Conservation (phyloP, 2,113 vertebrate species). For the Cryptotis parvus region DNA sequence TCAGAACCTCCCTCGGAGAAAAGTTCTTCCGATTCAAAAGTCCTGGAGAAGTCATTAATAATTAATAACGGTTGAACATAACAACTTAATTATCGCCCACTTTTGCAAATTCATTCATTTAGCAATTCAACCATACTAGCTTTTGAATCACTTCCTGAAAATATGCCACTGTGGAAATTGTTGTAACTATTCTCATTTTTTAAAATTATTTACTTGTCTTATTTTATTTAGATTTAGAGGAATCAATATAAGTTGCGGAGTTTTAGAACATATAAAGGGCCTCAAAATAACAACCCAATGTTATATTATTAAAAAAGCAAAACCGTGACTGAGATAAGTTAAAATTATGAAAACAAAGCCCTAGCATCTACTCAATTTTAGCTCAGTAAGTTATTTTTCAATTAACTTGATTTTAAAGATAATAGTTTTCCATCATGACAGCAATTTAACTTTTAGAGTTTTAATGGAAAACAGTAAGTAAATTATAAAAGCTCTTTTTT, state of each 20-base stretch:
- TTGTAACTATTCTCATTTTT: not conserved
- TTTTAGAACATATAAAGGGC: not conserved
- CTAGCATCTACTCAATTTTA: not conserved
- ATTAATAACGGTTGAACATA: constrained; percentile 70
- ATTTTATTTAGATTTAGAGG: constrained; percentile 21
- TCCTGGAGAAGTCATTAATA: constrained; percentile 70
- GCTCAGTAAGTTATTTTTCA: constrained; percentile 17
- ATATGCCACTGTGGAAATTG: constrained; percentile 59
- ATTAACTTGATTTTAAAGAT: constrained; percentile 16
- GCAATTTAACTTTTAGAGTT: not conserved
- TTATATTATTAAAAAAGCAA: not conserved
- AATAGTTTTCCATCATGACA: constrained; percentile 26
- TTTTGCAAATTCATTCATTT: constrained; percentile 67
- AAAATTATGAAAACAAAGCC: not conserved
- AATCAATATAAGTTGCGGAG: not conserved
- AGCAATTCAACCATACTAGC: constrained; percentile 68
- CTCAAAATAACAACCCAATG: not conserved
- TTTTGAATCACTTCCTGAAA: constrained; percentile 71
- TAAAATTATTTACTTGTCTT: constrained; percentile 24
- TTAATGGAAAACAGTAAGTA: not conserved
- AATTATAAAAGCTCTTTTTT: not conserved
- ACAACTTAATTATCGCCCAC: constrained; percentile 68
- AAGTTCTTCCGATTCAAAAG: constrained; percentile 59
- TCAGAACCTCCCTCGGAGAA: not conserved
- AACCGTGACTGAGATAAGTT: not conserved